Percentiles rank a stretch among this genome's conserved stretches.
These are phyloP conservation scores for Macropodus opercularis DNA, from an alignment of 2,797 vertebrate genomes.

Conservation along the genomic window DNA sequence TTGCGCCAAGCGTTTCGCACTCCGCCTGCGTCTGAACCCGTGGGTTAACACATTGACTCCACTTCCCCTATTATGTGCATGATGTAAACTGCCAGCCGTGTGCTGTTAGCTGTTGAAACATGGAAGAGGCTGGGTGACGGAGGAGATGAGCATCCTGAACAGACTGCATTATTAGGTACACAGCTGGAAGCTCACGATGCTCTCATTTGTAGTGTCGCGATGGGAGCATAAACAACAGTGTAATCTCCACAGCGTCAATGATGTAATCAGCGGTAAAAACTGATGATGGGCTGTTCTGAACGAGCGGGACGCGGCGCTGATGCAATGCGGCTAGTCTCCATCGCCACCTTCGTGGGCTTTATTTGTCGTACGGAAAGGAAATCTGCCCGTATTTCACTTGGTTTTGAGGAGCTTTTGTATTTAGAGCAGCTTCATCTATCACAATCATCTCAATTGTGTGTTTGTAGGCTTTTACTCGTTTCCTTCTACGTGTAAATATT, in stretches of 20 bases:
- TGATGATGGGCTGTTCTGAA: conserved; percentile 49
- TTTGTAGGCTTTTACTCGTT: too few relatives aligned
- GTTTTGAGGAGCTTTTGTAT: conserved; percentile 37
- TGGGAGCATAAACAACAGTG: conserved; percentile 68
- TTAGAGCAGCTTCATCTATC: too few relatives aligned
- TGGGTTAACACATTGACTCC: conserved; percentile 61
- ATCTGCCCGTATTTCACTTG: conserved; percentile 5
- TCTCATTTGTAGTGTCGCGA: conserved; percentile 66
- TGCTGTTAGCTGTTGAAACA: conserved; percentile 66
- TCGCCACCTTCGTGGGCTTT: conserved; percentile 5
- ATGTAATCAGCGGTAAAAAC: conserved; percentile 78
- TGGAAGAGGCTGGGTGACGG: conserved; percentile 65
- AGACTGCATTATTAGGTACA: conserved; percentile 71
- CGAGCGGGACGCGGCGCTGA: conserved; percentile 33
- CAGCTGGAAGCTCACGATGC: conserved; percentile 73
- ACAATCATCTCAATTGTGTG: too few relatives aligned
- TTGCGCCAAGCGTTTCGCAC: conserved; percentile 56
- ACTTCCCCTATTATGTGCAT: conserved; percentile 51
- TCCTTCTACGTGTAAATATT: neutral
- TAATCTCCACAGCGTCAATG: conserved; percentile 70
- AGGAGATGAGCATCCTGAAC: conserved; percentile 70
- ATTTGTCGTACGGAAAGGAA: conserved; percentile 30
- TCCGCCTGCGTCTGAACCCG: conserved; percentile 51
- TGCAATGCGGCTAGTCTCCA: conserved; percentile 34
- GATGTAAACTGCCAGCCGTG: conserved; percentile 60